Conservation (phyloP, 2,113 vertebrate genomes). For the Prietella phreatophila region DNA sequence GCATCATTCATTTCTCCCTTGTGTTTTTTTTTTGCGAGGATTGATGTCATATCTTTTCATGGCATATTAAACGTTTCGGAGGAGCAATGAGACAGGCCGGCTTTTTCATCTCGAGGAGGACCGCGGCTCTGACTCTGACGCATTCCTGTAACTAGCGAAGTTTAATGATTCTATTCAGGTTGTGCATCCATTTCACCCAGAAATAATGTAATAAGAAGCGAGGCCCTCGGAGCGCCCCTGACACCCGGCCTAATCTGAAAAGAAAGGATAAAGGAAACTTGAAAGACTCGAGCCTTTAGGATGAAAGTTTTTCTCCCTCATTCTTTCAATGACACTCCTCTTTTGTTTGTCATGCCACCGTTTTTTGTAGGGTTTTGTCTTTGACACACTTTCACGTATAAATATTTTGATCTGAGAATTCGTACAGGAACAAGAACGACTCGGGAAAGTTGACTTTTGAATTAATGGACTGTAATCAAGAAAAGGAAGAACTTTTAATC, state of each 20-base stretch:
- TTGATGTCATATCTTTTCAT: constrained; percentile 99
- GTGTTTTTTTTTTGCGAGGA: constrained; percentile 75
- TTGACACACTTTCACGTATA: constrained; percentile 58
- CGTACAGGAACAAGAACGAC: background rate
- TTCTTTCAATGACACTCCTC: constrained; percentile 59
- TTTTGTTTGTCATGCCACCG: constrained; percentile 66
- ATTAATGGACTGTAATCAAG: background rate
- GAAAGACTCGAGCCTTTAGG: constrained; percentile 70
- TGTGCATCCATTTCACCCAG: constrained; percentile 77
- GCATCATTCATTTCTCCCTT: constrained; percentile 93
- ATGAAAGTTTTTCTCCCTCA: constrained; percentile 59
- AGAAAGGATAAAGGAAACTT: constrained; percentile 72
- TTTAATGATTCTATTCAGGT: constrained; percentile 84
- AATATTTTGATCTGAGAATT: constrained; percentile 47
- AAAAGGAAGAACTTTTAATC: background rate
- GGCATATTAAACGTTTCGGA: constrained; percentile 88
- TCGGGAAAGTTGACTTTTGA: constrained; percentile 16
- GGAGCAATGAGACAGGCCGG: constrained; percentile 76
- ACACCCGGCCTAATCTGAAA: constrained; percentile 71
- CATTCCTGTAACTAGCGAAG: constrained; percentile 77
- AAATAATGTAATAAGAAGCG: constrained; percentile 89
- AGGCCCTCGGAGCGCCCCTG: constrained; percentile 71
- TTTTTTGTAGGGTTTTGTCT: constrained; percentile 65
- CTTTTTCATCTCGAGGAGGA: constrained; percentile 81
- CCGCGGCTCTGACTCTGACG: constrained; percentile 67